Base-by-base conservation (phyloP, 92 coral and sea anemone genomes). In the Parazoanthus atlanticus region DNA sequence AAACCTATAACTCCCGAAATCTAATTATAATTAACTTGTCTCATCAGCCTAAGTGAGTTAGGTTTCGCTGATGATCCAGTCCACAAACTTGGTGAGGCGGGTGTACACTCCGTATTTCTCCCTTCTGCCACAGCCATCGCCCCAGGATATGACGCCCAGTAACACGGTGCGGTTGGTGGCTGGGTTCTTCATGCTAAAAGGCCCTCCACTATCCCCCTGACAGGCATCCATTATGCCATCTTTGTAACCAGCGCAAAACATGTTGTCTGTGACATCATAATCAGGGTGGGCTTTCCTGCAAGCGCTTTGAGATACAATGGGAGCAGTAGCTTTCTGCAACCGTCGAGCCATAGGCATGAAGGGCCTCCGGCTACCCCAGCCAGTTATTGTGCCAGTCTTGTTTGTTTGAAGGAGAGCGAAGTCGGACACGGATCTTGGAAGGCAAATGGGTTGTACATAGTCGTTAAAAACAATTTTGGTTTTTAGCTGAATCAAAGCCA, bases 171-270 rank as follows among this genome's bases (percentile, higher is more conserved):
- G 93, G 11, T 76, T 67, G 29, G 90, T 72, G 23, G n/a, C 79
- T 11, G 89, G 88, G 83, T 93, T 94, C 10, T 92, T 91, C 9
- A 94, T 89, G 72, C 95, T 89, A 73, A 96, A 89, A 40, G 98
- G 98, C 26, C 98, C 98, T 12, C 98, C 98, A 10, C 98, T 94
- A 85, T 96, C 98, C 6, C 98, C 98, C 36, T 96, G 92, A 56
- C 98, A 96, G 33, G 96, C 94, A 34, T 92, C 94, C 17, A 91
- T 91, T 58, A 72, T 84, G 32, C 91, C 86, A 76, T 93, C 32
- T 2, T 86, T 78, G 40, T 58, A 54, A 7, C 98, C 98, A 19
- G 98, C 98, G 85, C 98, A 96, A 79, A 93, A 90, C 98, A 96
- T 96, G 74, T 94, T 94, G 19, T 75, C 67, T 32, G 98, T 91